phyloP scores from a whole-genome alignment of 1,140 invertebrate species.

The Drosophila orena region DNA sequence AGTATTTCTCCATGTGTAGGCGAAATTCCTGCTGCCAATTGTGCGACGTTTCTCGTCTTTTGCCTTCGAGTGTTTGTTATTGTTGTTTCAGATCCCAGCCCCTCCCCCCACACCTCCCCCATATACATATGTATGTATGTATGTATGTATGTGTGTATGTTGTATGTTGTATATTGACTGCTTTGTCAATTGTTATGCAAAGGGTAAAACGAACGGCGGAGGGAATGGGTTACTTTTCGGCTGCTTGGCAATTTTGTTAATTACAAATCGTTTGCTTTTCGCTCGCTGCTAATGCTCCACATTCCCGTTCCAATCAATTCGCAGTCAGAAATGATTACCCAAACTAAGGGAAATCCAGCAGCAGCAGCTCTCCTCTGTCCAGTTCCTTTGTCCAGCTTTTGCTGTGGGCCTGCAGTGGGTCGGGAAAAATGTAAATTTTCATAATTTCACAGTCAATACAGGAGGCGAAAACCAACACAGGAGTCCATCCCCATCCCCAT shows the following conservation, averaged over 20 bases:
- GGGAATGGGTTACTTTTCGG: slow-evolving; percentile 26
- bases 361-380: not conserved
- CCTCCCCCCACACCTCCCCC: not conserved
- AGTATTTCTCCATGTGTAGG: not conserved
- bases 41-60: slow-evolving; percentile 45
- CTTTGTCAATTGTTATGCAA: slow-evolving; percentile 74
- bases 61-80: slow-evolving; percentile 80
- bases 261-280: slow-evolving; percentile 84
- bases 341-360: slow-evolving; percentile 2
- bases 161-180: slow-evolving; percentile 53
- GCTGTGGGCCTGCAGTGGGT: not conserved
- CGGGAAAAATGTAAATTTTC: slow-evolving; percentile 76
- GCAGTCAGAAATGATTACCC: slow-evolving; percentile 7
- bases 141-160: slow-evolving; percentile 6
- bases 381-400: slow-evolving; percentile 28
- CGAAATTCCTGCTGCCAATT: slow-evolving; percentile 16
- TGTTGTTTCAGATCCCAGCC: slow-evolving; percentile 37
- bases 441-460: slow-evolving; percentile 75
- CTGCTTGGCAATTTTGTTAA: slow-evolving; percentile 84
- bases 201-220: slow-evolving; percentile 12
- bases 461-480: slow-evolving; percentile 7
- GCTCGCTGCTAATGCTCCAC: slow-evolving; percentile 65
- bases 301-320: not conserved
- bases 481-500: not conserved
- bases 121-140: not conserved